Conservation (phyloP, 1,140 invertebrate genomes). For the Drosophila lini region DNA sequence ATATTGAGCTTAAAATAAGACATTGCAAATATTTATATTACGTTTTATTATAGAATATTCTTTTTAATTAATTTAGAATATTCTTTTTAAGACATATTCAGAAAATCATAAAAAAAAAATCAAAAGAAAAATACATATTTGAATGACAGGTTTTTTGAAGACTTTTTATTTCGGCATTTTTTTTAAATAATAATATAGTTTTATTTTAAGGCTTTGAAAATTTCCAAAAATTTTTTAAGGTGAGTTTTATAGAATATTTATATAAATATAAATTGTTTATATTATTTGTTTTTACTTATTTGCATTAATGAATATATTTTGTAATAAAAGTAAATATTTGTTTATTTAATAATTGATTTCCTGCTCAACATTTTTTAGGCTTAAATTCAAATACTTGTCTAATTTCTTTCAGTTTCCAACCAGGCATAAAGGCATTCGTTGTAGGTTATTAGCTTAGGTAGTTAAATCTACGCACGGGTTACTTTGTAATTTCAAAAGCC, state of each 20-base stretch:
- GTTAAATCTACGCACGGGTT: constrained; percentile 2
- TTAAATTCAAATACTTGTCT: background rate
- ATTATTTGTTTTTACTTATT: too few species aligned
- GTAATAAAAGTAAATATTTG: background rate
- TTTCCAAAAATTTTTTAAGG: too few species aligned
- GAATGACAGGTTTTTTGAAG: background rate
- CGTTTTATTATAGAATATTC: too few species aligned
- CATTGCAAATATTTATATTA: too few species aligned
- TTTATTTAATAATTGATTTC: background rate
- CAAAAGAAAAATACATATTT: background rate
- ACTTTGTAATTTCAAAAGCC: constrained; percentile 2
- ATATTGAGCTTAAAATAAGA: too few species aligned
- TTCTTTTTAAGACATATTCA: background rate
- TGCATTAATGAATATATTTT: background rate
- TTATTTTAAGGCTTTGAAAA: background rate
- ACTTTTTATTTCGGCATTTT: background rate
- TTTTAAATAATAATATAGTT: background rate
- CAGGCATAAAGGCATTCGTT: background rate
- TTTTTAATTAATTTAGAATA: too few species aligned
- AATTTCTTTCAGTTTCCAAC: constrained; percentile 6
- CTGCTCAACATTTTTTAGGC: background rate
- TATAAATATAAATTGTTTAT: too few species aligned
- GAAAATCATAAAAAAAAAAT: background rate
- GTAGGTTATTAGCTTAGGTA: constrained; percentile 6
- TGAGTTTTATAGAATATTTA: too few species aligned